Evolutionary conservation across 2,888 invertebrate species (phyloP).

Genomic region (Eudemis profundana): DNA sequence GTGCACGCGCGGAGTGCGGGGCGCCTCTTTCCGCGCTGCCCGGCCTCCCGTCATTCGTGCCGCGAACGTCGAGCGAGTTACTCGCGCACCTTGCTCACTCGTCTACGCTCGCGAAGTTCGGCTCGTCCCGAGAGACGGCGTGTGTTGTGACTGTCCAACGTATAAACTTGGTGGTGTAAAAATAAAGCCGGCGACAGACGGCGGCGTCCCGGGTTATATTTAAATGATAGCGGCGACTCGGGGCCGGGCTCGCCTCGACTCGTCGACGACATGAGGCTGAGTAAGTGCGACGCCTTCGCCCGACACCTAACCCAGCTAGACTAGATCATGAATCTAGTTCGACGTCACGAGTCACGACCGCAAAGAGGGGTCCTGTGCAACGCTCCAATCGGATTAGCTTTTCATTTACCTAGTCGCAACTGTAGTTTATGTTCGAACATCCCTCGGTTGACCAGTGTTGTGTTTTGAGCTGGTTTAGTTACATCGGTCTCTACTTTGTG

Average conservation of each 20-base stretch:
- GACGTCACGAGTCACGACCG: conserved; percentile 53
- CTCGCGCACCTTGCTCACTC: conserved; percentile 55
- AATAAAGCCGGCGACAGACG: conserved; percentile 83
- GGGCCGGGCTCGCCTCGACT: conserved; percentile 72
- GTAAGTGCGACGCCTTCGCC: conserved; percentile 72
- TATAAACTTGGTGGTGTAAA: conserved; percentile 76
- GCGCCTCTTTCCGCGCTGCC: conserved; percentile 61
- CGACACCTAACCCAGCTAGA: conserved; percentile 64
- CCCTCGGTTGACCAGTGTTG: conserved; percentile 19
- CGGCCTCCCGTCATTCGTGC: conserved; percentile 57
- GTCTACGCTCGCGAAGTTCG: conserved; percentile 53
- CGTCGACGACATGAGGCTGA: conserved; percentile 80
- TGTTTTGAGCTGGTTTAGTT: conserved; percentile 16
- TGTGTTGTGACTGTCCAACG: conserved; percentile 69
- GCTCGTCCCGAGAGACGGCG: conserved; percentile 64
- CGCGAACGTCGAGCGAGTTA: conserved; percentile 62
- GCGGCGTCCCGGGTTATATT: conserved; percentile 80
- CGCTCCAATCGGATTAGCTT: conserved; percentile 32
- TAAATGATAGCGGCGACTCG: conserved; percentile 81
- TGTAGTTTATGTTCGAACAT: conserved; percentile 23
- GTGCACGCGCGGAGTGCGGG: conserved; percentile 62
- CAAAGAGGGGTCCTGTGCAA: conserved; percentile 22
- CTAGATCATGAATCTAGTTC: conserved; percentile 62
- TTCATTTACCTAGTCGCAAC: conserved; percentile 25
- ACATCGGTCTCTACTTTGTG: conserved; percentile 8